Percentiles rank a stretch among this genome's conserved stretches.
These are phyloP conservation scores for Periparus ater DNA, from an alignment of 2,797 vertebrate species.

Conservation along the genomic window DNA sequence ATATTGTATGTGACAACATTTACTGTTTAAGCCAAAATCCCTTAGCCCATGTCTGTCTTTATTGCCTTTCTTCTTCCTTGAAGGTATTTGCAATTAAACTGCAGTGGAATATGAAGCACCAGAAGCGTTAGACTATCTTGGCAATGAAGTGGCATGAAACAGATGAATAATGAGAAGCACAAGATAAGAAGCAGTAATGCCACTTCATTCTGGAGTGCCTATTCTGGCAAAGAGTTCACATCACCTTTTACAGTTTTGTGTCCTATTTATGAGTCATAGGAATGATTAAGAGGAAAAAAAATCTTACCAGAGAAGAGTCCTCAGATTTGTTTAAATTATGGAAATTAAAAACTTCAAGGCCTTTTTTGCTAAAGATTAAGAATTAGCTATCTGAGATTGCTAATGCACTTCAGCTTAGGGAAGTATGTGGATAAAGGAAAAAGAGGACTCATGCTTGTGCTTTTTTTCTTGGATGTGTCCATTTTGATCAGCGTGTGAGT, in stretches of 20 bases:
- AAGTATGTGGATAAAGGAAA: not conserved
- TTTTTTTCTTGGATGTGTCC: not conserved
- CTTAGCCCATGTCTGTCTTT: not conserved
- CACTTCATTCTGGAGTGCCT: slow-evolving; percentile 47
- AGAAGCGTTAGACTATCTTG: slow-evolving; percentile 33
- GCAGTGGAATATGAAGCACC: slow-evolving; percentile 50
- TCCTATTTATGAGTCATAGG: slow-evolving; percentile 24
- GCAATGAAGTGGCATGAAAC: slow-evolving; percentile 37
- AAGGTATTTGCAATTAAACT: slow-evolving; percentile 63
- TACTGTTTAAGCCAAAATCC: slow-evolving; percentile 14
- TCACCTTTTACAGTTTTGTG: slow-evolving; percentile 38
- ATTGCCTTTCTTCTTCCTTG: not conserved
- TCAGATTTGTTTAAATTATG: slow-evolving; percentile 51
- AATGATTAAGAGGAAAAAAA: not conserved
- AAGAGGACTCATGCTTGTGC: not conserved
- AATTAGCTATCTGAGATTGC: not conserved
- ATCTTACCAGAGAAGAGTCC: not conserved
- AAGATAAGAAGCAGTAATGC: slow-evolving; percentile 66
- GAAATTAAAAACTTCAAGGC: not conserved
- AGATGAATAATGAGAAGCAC: slow-evolving; percentile 62
- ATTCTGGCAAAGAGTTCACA: slow-evolving; percentile 33
- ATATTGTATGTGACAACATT: not conserved
- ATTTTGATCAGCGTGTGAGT: not conserved
- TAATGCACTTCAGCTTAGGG: not conserved
- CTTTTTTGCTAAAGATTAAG: not conserved